Percentiles rank a stretch among this genome's conserved stretches.
Evolutionary conservation across 2,113 vertebrate genomes (phyloP).

Genomic region (Condylura cristata): DNA sequence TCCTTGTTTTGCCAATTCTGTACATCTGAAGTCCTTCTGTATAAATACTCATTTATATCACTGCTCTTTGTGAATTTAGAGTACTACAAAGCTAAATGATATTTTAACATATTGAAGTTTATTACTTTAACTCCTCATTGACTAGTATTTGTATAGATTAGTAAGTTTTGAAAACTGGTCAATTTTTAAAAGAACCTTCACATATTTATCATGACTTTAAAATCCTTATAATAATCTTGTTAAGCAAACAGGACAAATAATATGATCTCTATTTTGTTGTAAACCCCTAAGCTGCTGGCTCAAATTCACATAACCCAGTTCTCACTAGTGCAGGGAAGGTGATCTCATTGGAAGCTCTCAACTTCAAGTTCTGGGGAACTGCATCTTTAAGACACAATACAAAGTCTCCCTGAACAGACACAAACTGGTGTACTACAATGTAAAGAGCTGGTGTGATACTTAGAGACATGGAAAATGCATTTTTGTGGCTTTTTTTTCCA

Average conservation of each 20-base stretch:
- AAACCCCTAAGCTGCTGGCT: not conserved
- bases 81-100: not conserved
- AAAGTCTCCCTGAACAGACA: not conserved
- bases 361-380: not conserved
- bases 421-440: not conserved
- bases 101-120: not conserved
- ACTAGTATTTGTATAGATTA: not conserved
- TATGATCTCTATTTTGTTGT: not conserved
- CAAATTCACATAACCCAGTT: not conserved
- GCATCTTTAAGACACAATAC: not conserved
- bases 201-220: slow-evolving; percentile 15
- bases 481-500: not conserved
- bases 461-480: not conserved
- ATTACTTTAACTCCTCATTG: not conserved
- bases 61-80: slow-evolving; percentile 21
- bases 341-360: not conserved
- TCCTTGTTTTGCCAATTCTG: not conserved
- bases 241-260: not conserved
- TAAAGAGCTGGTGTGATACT: not conserved
- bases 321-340: not conserved
- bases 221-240: not conserved
- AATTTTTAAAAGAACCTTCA: not conserved
- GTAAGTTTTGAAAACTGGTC: not conserved
- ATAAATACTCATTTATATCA: not conserved
- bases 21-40: not conserved